phyloP scores from a whole-genome alignment of 2,113 vertebrate species.

The Tragulus kanchil region DNA sequence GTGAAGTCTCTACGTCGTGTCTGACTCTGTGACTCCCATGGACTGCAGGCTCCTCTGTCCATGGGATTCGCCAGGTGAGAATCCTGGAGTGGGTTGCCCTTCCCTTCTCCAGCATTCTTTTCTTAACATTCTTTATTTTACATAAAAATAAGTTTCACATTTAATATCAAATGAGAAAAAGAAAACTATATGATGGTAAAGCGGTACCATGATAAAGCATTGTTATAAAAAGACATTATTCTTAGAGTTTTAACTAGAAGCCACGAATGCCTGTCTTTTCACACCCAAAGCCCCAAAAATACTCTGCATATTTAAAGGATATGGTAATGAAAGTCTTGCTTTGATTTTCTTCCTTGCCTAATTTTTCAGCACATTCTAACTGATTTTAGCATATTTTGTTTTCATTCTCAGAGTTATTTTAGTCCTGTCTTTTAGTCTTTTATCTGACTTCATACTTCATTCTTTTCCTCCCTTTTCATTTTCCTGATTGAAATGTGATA shows the following conservation, averaged over 20 bases:
- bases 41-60: no score
- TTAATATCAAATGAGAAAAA: constrained; percentile 29
- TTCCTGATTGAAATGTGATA: constrained; percentile 43
- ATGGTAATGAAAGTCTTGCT: not conserved
- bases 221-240: not conserved
- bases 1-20: no score
- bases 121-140: not conserved
- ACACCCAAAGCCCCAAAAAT: constrained; percentile 2
- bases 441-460: constrained; percentile 39
- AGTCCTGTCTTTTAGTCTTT: constrained; percentile 44
- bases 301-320: not conserved
- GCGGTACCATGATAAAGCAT: not conserved
- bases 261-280: not conserved
- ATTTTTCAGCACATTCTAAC: not conserved
- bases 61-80: no score
- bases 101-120: not conserved
- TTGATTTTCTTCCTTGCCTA: constrained; percentile 10
- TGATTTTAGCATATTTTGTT: constrained; percentile 52
- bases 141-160: not conserved
- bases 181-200: not conserved
- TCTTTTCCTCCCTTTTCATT: constrained; percentile 58
- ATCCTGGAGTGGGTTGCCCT: no score
- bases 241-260: constrained; percentile 44
- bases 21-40: no score
- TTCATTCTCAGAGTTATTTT: constrained; percentile 47